These are phyloP conservation scores for Haemorhous mexicanus DNA, from an alignment of 2,113 vertebrate genomes.

Conservation along the genomic window DNA sequence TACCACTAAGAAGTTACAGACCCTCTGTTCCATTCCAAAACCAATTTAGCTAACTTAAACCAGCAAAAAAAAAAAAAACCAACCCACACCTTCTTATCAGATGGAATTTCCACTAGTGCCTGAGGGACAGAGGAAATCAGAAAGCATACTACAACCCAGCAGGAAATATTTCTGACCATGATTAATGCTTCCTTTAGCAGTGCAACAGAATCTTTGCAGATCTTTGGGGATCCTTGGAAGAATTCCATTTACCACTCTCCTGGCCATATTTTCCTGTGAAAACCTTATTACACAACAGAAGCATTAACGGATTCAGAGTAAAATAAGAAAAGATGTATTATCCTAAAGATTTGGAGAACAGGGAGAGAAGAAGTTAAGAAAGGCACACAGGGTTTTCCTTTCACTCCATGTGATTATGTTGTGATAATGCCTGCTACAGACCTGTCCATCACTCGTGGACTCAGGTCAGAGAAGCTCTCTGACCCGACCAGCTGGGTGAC, in stretches of 20 bases:
- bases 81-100: not conserved
- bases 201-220: not conserved
- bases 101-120: not conserved
- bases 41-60: not conserved
- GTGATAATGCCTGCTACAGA: conserved; percentile 56
- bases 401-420: conserved; percentile 59
- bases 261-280: conserved; percentile 13
- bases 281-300: conserved; percentile 8
- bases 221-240: not conserved
- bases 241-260: not conserved
- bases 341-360: not conserved
- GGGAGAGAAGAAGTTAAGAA: conserved; percentile 11
- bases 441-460: conserved; percentile 50
- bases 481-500: conserved; percentile 51
- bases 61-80: not conserved
- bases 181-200: not conserved
- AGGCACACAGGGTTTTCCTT: conserved; percentile 38
- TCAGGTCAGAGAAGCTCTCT: conserved; percentile 61
- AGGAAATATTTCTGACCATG: conserved; percentile 17
- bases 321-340: conserved; percentile 53
- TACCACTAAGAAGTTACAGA: not conserved
- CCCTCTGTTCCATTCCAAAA: not conserved
- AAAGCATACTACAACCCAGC: not conserved
- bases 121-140: not conserved
- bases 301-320: not conserved